Conservation (phyloP, 2,113 vertebrate species). For the Toxostoma redivivum region DNA sequence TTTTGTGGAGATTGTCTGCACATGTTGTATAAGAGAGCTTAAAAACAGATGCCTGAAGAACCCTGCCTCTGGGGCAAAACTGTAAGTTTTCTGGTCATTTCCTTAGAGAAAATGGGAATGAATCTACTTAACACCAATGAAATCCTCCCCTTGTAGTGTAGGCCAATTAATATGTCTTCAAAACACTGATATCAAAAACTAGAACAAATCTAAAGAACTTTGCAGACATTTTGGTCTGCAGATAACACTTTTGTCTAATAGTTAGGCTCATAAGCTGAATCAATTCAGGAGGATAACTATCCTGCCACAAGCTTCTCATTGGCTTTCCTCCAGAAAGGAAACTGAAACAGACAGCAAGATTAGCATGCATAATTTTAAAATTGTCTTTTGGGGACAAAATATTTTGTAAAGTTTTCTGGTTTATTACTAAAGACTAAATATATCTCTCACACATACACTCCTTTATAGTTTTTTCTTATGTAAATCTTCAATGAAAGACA, state of each 20-base stretch:
- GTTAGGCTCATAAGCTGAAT: neutral
- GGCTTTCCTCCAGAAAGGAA: neutral
- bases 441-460: neutral
- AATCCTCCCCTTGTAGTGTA: neutral
- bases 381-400: neutral
- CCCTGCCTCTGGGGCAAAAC: neutral
- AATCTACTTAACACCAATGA: neutral
- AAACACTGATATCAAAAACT: neutral
- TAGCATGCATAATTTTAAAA: neutral
- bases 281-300: neutral
- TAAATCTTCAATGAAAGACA: neutral
- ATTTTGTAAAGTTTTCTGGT: neutral
- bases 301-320: neutral
- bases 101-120: neutral
- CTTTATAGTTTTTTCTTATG: neutral
- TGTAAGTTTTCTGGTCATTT: neutral
- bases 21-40: neutral
- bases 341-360: neutral
- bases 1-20: neutral
- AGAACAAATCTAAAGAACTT: neutral
- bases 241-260: neutral
- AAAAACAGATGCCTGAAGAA: neutral
- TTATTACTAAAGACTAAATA: neutral
- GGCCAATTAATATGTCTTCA: neutral
- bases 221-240: neutral